A percentile compares a stretch with the other conserved stretches of the same genome.
phyloP scores from a whole-genome alignment of 2,113 vertebrate species.

The Mesoclemmys tuberculata region DNA sequence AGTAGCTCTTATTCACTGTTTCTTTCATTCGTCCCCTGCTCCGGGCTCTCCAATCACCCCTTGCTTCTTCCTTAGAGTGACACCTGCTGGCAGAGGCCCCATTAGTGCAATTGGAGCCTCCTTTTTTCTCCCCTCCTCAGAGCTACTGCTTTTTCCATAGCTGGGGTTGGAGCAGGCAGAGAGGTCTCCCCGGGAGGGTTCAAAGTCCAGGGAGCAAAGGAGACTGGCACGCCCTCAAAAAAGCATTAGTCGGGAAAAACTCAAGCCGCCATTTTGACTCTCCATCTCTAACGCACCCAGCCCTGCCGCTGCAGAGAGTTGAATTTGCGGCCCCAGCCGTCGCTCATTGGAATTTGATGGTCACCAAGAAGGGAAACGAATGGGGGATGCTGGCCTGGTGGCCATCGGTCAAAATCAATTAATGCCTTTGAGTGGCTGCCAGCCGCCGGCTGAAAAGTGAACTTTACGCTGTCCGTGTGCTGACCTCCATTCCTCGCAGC shows the following conservation, averaged over 20 bases:
- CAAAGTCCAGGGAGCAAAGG: neutral
- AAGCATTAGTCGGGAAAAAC: rapidly evolving
- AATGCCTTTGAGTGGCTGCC: constrained; percentile 60
- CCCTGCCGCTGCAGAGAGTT: neutral
- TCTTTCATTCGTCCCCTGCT: no score
- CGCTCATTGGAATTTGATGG: neutral
- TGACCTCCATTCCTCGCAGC: neutral
- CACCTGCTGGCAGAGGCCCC: neutral
- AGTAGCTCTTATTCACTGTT: neutral
- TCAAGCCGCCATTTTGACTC: rapidly evolving
- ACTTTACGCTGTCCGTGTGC: neutral
- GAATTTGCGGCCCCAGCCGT: neutral
- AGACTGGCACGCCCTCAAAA: neutral
- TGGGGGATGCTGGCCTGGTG: neutral
- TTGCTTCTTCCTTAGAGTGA: neutral
- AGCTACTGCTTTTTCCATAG: rapidly evolving
- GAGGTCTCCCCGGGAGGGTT: neutral
- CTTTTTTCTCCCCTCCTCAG: no score
- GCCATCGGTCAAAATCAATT: constrained; percentile 32
- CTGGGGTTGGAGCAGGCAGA: neutral
- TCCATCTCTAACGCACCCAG: rapidly evolving
- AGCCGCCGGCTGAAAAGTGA: constrained; percentile 27
- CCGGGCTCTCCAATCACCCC: neutral
- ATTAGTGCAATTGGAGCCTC: no score
- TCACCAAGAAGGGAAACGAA: neutral